Evolutionary conservation across 2,113 vertebrate genomes (phyloP).

Genomic region (Solenodon paradoxus): DNA sequence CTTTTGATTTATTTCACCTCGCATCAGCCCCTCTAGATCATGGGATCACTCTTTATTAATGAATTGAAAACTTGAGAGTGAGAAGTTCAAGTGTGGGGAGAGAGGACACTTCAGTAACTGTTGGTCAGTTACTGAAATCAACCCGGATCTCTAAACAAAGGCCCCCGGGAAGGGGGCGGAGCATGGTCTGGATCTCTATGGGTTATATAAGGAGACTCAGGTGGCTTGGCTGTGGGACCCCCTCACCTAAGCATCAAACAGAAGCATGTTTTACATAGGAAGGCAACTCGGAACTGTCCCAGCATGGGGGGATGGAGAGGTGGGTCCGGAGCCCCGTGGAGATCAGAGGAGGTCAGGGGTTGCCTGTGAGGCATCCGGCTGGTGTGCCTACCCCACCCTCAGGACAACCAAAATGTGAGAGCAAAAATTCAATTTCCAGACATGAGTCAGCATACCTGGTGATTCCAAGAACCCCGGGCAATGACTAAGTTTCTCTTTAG

Average conservation of each 20-base stretch:
- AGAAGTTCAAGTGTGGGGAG: not conserved
- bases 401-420: not conserved
- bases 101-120: not conserved
- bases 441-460: constrained; percentile 37
- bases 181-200: not conserved
- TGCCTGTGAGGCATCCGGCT: not conserved
- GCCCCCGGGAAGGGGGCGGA: not conserved
- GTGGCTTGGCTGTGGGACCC: no score
- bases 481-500: constrained; percentile 24
- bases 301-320: not conserved
- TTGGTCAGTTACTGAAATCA: not conserved
- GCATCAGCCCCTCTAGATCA: no score
- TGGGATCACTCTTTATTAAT: not conserved
- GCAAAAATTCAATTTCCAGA: constrained; percentile 39
- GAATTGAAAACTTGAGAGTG: not conserved
- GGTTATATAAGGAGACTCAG: not conserved
- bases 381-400: not conserved
- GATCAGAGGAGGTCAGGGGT: no score
- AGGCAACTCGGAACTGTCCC: not conserved
- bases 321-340: no score
- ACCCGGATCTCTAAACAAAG: not conserved
- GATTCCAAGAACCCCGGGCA: not conserved
- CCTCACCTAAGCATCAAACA: not conserved
- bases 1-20: no score
- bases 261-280: not conserved